Evolutionary conservation across 2,797 vertebrate genomes (phyloP).

Genomic region (Amblyraja radiata): DNA sequence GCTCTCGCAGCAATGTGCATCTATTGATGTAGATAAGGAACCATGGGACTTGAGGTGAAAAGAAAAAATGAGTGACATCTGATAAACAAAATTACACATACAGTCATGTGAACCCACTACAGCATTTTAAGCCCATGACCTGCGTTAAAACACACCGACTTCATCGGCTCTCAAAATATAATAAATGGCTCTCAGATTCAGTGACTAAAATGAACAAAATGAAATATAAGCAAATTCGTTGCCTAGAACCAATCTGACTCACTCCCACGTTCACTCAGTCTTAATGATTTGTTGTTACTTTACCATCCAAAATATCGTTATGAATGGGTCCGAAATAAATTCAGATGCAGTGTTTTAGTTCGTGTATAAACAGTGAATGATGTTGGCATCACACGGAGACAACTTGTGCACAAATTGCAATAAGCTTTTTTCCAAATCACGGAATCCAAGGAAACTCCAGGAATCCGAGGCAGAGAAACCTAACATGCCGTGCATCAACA

Average conservation of each 20-base stretch:
- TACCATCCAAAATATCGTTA: not conserved
- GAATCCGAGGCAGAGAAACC: not conserved
- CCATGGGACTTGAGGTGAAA: too few species aligned
- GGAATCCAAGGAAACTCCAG: not conserved
- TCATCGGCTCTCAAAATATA: not conserved
- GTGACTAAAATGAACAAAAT: not conserved
- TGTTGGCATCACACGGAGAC: not conserved
- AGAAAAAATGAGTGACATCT: not conserved
- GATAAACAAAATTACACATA: not conserved
- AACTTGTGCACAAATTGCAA: too few species aligned
- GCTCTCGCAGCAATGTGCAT: not conserved
- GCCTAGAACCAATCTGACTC: not conserved
- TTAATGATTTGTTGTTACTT: not conserved
- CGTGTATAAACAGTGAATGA: not conserved
- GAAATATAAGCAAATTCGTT: not conserved
- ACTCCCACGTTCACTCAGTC: not conserved
- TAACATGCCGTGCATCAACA: not conserved
- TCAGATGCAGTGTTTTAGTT: not conserved
- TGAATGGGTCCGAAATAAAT: not conserved
- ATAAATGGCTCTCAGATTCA: not conserved
- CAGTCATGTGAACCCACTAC: not conserved
- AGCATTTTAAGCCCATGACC: not conserved
- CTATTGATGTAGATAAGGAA: not conserved
- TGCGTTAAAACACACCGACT: not conserved
- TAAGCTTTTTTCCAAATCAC: not conserved